A percentile compares a stretch with the other conserved stretches of the same genome.
phyloP scores from a whole-genome alignment of 2,797 vertebrate species.

The Hydrocynus forskahlii region DNA sequence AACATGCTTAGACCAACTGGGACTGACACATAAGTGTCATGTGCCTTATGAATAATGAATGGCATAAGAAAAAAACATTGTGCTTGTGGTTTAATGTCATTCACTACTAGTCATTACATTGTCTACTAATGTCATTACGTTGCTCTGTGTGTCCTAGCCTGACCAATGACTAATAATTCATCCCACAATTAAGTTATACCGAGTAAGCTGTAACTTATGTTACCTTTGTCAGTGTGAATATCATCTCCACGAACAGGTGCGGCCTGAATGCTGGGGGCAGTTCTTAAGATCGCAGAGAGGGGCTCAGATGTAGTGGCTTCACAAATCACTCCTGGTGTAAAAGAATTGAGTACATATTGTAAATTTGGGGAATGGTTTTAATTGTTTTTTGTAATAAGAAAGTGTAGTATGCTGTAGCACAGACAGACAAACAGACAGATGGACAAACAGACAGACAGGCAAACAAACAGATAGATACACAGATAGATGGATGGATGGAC shows the following conservation, averaged over 20 bases:
- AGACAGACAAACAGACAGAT: too few species aligned
- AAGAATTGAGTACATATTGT: not conserved
- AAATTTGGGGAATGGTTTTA: not conserved
- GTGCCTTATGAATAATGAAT: not conserved
- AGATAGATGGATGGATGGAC: too few species aligned
- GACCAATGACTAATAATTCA: not conserved
- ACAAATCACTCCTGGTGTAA: slow-evolving; percentile 14
- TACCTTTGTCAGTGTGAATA: not conserved
- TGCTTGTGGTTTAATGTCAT: not conserved
- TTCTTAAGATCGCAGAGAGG: not conserved
- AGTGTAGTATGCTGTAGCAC: too few species aligned
- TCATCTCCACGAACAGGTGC: slow-evolving; percentile 24
- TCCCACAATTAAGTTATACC: not conserved
- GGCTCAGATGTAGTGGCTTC: not conserved
- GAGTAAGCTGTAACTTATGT: not conserved
- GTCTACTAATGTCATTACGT: too few species aligned
- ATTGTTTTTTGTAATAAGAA: not conserved
- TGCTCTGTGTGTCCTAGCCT: not conserved
- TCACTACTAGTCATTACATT: not conserved
- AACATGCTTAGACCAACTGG: too few species aligned
- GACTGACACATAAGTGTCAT: not conserved
- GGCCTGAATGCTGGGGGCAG: not conserved
- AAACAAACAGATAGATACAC: too few species aligned
- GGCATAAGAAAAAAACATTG: not conserved
- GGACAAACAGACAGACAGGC: too few species aligned